Evolutionary conservation across 2,888 invertebrate species (phyloP).

Genomic region (Gymnoscelis rufifasciata): DNA sequence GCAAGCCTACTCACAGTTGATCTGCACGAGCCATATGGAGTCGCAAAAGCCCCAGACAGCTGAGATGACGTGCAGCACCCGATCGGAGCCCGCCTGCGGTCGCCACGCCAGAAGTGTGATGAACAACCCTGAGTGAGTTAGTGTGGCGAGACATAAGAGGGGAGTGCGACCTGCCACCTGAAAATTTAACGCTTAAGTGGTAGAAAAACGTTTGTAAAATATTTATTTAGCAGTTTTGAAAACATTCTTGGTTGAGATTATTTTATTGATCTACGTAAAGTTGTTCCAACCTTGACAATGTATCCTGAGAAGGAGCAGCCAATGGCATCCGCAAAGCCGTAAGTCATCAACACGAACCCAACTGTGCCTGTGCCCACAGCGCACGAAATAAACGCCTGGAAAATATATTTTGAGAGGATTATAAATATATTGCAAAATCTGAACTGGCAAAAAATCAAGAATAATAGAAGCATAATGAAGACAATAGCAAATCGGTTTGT

Average conservation of each 20-base stretch:
- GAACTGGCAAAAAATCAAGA: no score
- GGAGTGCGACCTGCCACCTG: conserved; percentile 82
- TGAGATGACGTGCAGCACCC: conserved; percentile 78
- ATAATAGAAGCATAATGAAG: no score
- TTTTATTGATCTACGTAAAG: no score
- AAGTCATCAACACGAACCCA: conserved; percentile 84
- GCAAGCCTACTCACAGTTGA: conserved; percentile 80
- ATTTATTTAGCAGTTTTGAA: no score
- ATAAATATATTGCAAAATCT: no score
- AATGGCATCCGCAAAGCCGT: conserved; percentile 80
- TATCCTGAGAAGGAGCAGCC: conserved; percentile 74
- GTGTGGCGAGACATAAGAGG: conserved; percentile 77
- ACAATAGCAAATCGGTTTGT: no score
- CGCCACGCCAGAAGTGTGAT: conserved; percentile 77
- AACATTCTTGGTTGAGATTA: no score
- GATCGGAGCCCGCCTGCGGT: conserved; percentile 68
- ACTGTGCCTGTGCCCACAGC: conserved; percentile 81
- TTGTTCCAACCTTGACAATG: conserved; percentile 38
- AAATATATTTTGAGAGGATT: no score
- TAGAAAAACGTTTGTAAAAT: no score
- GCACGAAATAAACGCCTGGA: conserved; percentile 79
- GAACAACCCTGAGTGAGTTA: conserved; percentile 76
- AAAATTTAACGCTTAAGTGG: neutral
- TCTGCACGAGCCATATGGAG: conserved; percentile 83
- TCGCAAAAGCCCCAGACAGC: conserved; percentile 82